Percentiles rank a stretch among this genome's conserved stretches.
Conservation (phyloP, 1,140 invertebrate species). For the Apis laboriosa region DNA sequence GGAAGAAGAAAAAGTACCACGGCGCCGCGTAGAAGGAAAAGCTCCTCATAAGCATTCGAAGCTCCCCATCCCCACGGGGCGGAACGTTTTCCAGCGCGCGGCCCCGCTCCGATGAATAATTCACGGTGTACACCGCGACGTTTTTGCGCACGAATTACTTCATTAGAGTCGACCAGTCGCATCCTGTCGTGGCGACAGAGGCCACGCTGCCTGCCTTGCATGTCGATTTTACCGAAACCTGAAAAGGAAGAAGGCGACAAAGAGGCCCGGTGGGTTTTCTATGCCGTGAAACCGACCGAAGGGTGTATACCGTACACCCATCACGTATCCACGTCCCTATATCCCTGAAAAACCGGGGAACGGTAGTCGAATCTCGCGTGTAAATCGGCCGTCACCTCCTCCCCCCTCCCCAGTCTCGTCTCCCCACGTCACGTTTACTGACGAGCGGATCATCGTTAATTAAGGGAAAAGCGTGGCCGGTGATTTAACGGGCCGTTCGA, state of each 20-base stretch:
- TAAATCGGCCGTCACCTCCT: slow-evolving; percentile 29
- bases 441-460: slow-evolving; percentile 37
- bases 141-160: slow-evolving; percentile 76
- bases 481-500: slow-evolving; percentile 14
- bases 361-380: slow-evolving; percentile 45
- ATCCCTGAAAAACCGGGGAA: slow-evolving; percentile 45
- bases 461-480: slow-evolving; percentile 16
- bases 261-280: slow-evolving; percentile 52
- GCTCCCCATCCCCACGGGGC: neutral
- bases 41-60: neutral
- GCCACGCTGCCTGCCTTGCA: slow-evolving; percentile 59
- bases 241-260: slow-evolving; percentile 61
- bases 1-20: neutral
- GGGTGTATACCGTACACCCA: slow-evolving; percentile 34
- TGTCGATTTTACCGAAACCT: slow-evolving; percentile 68
- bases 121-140: slow-evolving; percentile 63
- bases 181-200: slow-evolving; percentile 40
- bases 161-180: slow-evolving; percentile 62
- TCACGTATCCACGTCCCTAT: slow-evolving; percentile 44
- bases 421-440: neutral
- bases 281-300: slow-evolving; percentile 33
- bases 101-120: slow-evolving; percentile 66
- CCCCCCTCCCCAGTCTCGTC: too few relatives aligned
- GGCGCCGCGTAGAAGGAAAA: slow-evolving; percentile 25
- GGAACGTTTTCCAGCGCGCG: slow-evolving; percentile 51